phyloP scores from a whole-genome alignment of 2,797 vertebrate genomes.

The Liparis tanakae region DNA sequence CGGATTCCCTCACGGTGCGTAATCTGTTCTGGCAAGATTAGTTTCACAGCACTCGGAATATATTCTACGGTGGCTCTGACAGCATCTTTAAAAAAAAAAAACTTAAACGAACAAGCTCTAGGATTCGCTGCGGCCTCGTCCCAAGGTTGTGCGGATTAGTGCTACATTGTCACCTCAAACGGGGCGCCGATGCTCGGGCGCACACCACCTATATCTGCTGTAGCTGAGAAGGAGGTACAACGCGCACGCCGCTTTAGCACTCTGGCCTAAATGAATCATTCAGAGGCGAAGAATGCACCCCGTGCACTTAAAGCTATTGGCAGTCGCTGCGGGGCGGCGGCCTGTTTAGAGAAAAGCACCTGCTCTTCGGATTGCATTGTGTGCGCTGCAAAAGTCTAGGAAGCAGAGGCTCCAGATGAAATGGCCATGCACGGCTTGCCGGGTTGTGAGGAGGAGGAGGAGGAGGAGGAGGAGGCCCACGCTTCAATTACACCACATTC shows the following conservation, averaged over 20 bases:
- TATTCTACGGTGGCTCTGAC: conserved; percentile 39
- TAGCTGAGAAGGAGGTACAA: conserved; percentile 24
- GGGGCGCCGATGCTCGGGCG: conserved; percentile 8
- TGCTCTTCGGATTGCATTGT: conserved; percentile 58
- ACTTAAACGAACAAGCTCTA: conserved; percentile 6
- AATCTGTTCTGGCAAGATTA: conserved; percentile 64
- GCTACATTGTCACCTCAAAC: conserved; percentile 28
- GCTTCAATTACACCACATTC: conserved; percentile 88
- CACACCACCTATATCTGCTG: conserved; percentile 26
- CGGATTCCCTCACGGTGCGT: conserved; percentile 44
- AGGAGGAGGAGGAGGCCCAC: conserved; percentile 49
- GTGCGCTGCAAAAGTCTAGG: conserved; percentile 75
- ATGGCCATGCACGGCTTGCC: conserved; percentile 87
- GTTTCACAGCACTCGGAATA: conserved; percentile 27
- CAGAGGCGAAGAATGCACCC: conserved; percentile 27
- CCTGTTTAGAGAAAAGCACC: conserved; percentile 54
- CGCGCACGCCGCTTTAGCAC: neutral
- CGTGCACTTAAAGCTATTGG: conserved; percentile 43
- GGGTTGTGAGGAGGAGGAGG: conserved; percentile 46
- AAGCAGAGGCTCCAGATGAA: conserved; percentile 84
- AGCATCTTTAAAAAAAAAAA: neutral
- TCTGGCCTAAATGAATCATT: conserved; percentile 59
- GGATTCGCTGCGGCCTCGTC: conserved; percentile 18
- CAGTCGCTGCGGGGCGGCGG: conserved; percentile 24
- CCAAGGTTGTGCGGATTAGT: conserved; percentile 43